phyloP scores from a whole-genome alignment of 2,888 invertebrate species.

The Stenolophus ochropezus region DNA sequence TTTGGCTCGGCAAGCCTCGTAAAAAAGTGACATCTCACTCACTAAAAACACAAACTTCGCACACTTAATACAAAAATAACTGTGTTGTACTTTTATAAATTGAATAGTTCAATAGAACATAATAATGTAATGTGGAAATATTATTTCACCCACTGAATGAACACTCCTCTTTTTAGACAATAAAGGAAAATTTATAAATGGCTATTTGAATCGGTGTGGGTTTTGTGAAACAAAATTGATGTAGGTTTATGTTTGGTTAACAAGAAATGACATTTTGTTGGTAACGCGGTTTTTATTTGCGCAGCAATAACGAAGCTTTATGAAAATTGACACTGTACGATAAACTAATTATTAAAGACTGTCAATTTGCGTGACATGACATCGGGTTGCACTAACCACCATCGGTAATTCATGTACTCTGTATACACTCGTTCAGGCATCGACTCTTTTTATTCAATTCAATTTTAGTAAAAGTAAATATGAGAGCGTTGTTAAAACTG shows the following conservation, averaged over 20 bases:
- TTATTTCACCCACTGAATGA: no score
- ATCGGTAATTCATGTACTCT: background rate
- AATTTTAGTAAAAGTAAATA: background rate
- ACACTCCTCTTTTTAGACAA: no score
- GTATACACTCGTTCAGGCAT: background rate
- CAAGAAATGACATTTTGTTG: conserved; percentile 10
- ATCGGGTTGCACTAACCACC: background rate
- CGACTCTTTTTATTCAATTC: background rate
- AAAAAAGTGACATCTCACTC: no score
- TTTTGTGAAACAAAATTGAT: background rate
- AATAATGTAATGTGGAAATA: no score
- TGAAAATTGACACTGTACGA: conserved; percentile 9
- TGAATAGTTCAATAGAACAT: no score
- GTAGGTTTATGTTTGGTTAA: background rate
- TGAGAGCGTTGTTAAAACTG: background rate
- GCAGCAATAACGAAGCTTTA: conserved; percentile 13
- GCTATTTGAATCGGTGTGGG: background rate
- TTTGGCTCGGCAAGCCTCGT: no score
- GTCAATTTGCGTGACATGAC: conserved; percentile 1
- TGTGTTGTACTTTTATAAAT: no score
- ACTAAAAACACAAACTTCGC: no score
- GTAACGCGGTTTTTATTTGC: conserved; percentile 11
- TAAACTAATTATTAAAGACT: conserved; percentile 28
- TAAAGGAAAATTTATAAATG: no score
- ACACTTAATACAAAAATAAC: no score